A percentile compares a stretch with the other conserved stretches of the same genome.
phyloP scores from a whole-genome alignment of 1,140 invertebrate species.

The Fopius arisanus region DNA sequence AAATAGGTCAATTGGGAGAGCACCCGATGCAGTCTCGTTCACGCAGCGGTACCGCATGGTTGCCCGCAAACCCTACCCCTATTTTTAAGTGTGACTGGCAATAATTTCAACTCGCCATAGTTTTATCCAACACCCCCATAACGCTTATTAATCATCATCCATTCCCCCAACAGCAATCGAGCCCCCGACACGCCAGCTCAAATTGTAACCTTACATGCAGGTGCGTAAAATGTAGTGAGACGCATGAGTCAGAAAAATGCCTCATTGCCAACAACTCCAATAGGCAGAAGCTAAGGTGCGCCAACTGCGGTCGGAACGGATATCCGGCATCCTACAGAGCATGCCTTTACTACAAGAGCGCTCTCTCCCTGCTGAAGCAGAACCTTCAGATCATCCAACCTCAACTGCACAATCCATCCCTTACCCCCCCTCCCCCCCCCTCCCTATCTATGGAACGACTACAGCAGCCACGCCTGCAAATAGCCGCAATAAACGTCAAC shows the following conservation, averaged over 20 bases:
- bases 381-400: background rate
- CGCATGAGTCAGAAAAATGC: background rate
- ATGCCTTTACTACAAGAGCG: background rate
- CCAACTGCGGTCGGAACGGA: slow-evolving; percentile 15
- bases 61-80: too few relatives aligned
- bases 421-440: background rate
- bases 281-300: background rate
- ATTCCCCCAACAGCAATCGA: too few relatives aligned
- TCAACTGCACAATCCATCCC: background rate
- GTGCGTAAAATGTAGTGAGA: background rate
- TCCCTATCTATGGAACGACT: background rate
- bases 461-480: background rate
- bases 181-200: too few relatives aligned
- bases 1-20: too few relatives aligned
- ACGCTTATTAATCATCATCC: too few relatives aligned
- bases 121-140: too few relatives aligned
- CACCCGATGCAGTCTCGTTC: too few relatives aligned
- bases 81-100: too few relatives aligned
- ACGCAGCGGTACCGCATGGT: too few relatives aligned
- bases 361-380: background rate
- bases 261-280: background rate
- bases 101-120: too few relatives aligned
- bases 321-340: slow-evolving; percentile 18
- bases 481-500: slow-evolving; percentile 22
- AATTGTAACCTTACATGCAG: too few relatives aligned